Percentiles rank a stretch among this genome's conserved stretches.
These are phyloP conservation scores for Apeira syringaria DNA, from an alignment of 2,888 invertebrate genomes.

Conservation along the genomic window DNA sequence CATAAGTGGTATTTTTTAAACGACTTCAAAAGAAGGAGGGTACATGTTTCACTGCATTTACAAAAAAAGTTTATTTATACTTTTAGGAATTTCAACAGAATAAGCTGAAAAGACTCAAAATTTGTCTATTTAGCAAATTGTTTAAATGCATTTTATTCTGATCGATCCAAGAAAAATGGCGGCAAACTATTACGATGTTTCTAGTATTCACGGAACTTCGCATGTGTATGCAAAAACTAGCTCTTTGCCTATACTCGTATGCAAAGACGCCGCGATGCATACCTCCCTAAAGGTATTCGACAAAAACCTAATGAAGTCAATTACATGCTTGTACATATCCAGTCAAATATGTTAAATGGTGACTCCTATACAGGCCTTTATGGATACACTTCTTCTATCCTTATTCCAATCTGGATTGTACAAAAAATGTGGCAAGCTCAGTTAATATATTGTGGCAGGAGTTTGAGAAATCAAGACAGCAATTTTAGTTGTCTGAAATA, in stretches of 20 bases:
- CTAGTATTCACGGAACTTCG: constrained; percentile 7
- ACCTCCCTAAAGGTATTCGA: neutral
- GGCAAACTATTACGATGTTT: neutral
- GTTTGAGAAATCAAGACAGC: no score
- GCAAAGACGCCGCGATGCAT: constrained; percentile 15
- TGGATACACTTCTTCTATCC: constrained; percentile 1
- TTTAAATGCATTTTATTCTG: no score
- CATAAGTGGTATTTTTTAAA: no score
- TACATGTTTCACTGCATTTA: no score
- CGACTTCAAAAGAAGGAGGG: no score
- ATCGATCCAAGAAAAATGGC: neutral
- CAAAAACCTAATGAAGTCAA: constrained; percentile 22
- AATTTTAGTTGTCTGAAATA: no score
- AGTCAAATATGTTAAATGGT: constrained; percentile 21
- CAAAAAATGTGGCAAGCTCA: neutral
- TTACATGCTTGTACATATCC: constrained; percentile 19
- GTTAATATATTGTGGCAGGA: no score
- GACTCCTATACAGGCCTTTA: constrained; percentile 2
- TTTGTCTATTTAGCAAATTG: no score
- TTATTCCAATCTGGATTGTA: constrained; percentile 1
- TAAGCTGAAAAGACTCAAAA: no score
- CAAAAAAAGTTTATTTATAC: no score
- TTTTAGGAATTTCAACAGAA: no score
- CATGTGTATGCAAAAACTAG: constrained; percentile 3
- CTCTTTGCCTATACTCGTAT: constrained; percentile 6